Conservation (phyloP, 1,140 invertebrate species). For the Bombyx mori region ASM3026992v2 NC_085108.1:54501-55000, state of each 20-base stretch:
- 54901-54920: not conserved
- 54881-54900: not conserved
- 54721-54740: not conserved
- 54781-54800: not conserved
- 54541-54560: too few species aligned
- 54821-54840: not conserved
- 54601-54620: not conserved
- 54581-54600: not conserved
- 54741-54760: not conserved
- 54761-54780: not conserved
- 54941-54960: not conserved
- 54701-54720: not conserved
- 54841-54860: not conserved
- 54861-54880: not conserved
- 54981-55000: not conserved
- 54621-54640: not conserved
- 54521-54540: not conserved
- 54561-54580: not conserved
- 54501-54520: not conserved
- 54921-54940: not conserved
- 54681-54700: conserved; percentile 6
- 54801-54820: conserved; percentile 5
- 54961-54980: not conserved
- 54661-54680: conserved; percentile 1
- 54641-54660: not conserved